These are phyloP conservation scores for Dichetophora obliterata DNA, from an alignment of 2,888 invertebrate species.

Conservation along the genomic window DNA sequence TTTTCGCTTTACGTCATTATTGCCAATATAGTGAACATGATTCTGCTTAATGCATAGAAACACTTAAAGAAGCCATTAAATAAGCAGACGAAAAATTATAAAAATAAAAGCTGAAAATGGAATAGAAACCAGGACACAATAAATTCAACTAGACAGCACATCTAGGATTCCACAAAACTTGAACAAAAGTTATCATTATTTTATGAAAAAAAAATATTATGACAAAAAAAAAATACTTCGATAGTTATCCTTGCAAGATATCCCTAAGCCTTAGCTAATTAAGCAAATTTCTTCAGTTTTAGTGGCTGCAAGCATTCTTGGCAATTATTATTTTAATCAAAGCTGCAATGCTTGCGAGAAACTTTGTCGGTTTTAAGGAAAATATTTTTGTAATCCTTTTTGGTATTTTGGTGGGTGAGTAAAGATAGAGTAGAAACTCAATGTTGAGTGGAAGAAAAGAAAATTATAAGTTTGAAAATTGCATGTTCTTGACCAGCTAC, in stretches of 20 bases:
- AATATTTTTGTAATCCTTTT: constrained; percentile 2
- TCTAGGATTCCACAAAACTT: background rate
- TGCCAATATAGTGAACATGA: too few relatives aligned
- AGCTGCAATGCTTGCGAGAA: background rate
- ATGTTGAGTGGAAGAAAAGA: background rate
- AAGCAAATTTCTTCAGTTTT: constrained; percentile 1
- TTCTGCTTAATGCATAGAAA: too few relatives aligned
- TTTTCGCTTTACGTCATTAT: too few relatives aligned
- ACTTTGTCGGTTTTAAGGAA: background rate
- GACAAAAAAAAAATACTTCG: background rate
- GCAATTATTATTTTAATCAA: background rate
- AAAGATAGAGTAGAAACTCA: too few relatives aligned
- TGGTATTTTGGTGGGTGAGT: background rate
- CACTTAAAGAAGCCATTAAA: too few relatives aligned
- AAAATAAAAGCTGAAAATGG: background rate
- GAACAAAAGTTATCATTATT: too few relatives aligned
- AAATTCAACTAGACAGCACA: background rate
- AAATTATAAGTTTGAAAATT: background rate
- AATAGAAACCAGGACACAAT: background rate
- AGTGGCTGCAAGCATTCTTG: background rate
- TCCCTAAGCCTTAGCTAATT: constrained; percentile 2
- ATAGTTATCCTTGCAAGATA: background rate
- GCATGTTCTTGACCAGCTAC: background rate
- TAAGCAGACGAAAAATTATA: background rate
- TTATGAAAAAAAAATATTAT: too few relatives aligned